Percentiles rank a stretch among this genome's conserved stretches.
These are phyloP conservation scores for Lydus trimaculatus DNA, from an alignment of 2,888 invertebrate genomes.

Conservation along the genomic window DNA sequence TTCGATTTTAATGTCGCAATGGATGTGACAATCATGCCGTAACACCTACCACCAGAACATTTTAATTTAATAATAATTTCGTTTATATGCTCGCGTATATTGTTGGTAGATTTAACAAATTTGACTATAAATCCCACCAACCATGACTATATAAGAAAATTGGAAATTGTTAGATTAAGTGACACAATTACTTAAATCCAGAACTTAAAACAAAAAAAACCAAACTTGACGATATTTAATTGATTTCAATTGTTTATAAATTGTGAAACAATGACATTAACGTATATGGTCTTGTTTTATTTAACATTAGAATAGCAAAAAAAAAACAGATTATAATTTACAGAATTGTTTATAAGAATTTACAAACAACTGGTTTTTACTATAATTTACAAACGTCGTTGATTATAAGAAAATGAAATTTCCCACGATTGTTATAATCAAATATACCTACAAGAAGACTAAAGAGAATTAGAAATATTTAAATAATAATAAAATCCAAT, in stretches of 20 bases:
- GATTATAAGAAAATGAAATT: constrained; percentile 39
- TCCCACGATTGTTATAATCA: constrained; percentile 44
- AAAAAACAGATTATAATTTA: constrained; percentile 24
- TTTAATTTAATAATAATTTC: constrained; percentile 61
- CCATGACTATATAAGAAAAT: constrained; percentile 38
- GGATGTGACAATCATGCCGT: constrained; percentile 60
- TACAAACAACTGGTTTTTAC: constrained; percentile 41
- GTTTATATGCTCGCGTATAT: constrained; percentile 52
- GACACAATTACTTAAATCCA: no score
- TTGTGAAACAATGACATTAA: not conserved
- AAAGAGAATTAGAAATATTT: not conserved
- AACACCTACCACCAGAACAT: constrained; percentile 60
- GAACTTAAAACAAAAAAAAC: no score
- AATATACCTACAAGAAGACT: constrained; percentile 21
- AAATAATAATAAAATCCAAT: not conserved
- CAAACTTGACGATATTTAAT: no score
- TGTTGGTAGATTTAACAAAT: constrained; percentile 52
- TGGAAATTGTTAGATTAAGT: not conserved
- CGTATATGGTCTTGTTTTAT: not conserved
- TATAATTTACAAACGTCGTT: constrained; percentile 41
- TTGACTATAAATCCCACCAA: constrained; percentile 43
- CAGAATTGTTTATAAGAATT: constrained; percentile 43
- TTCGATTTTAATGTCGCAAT: constrained; percentile 59
- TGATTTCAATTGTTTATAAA: not conserved
- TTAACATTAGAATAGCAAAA: not conserved